Evolutionary conservation across 2,113 vertebrate genomes (phyloP), one percentile per base, ranked within the genome.

Genomic region (Eurypyga helias): DNA sequence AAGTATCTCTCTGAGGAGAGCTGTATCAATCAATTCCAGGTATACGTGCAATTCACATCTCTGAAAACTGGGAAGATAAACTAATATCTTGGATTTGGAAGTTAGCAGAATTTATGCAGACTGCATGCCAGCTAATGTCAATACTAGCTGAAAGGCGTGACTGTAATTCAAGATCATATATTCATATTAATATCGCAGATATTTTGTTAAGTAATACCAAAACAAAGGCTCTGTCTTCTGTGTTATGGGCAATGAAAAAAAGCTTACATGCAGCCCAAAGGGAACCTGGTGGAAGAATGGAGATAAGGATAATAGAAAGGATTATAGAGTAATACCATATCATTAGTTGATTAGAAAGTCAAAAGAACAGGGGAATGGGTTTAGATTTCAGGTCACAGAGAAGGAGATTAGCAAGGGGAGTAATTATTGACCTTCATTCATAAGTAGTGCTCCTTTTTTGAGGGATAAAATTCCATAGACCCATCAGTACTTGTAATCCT

Each of bases 241-340:
- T 64, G 36, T 72, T 89, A 66, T 9, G 60, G 49, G 21, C 52
- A 61, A n/a, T 24, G 25, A 70, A 89, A 84, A 76, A 84, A 95
- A 28, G 19, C n/a, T 76, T 67, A 33, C 26, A 77, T 17, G 24
- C 25, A 88, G 33, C 43, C 34, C 79, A 90, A 51, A 84, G 36
- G 51, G 64, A 91, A 93, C 17, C 15, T 69, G 73, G 85, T 67
- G 48, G 83, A 96, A 94, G 57, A 91, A 82, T 12, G 24, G 31
- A 89, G 67, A 92, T 93, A 95, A 77, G 13, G 72, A 66, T 72
- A 95, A 95, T 7, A 92, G 67, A 79, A 92, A 83, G 82, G 64
- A 96, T 95, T 87, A 96, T 46, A 49, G 60, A 62, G 31, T 36
- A 94, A 90, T 78, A 88, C 19, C 18, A 26, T 93, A 94, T 70